These are phyloP conservation scores for Argentina silus DNA, from an alignment of 2,797 vertebrate species.

Conservation along the genomic window DNA sequence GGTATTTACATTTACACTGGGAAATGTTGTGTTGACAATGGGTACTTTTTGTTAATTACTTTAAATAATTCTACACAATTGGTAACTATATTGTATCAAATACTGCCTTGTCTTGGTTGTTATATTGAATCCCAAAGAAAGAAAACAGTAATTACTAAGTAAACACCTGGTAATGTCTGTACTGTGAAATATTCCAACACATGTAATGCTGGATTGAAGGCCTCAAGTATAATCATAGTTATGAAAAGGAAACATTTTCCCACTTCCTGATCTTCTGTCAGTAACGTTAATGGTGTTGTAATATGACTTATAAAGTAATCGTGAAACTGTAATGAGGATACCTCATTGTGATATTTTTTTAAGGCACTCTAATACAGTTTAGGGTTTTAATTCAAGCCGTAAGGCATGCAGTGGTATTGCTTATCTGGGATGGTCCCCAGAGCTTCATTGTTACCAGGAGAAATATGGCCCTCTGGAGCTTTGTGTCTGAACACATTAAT, in stretches of 20 bases:
- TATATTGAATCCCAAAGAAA: no score
- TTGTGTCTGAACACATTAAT: constrained; percentile 45
- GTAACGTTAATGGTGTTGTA: background rate
- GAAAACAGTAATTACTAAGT: no score
- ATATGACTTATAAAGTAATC: constrained; percentile 11
- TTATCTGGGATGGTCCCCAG: constrained; percentile 26
- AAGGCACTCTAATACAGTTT: constrained; percentile 18
- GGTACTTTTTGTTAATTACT: no score
- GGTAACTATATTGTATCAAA: no score
- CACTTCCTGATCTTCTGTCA: constrained; percentile 5
- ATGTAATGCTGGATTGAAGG: constrained; percentile 1
- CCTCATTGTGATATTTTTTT: constrained; percentile 23
- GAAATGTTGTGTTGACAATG: no score
- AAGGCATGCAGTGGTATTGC: constrained; percentile 23
- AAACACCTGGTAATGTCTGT: no score
- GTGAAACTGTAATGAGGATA: background rate
- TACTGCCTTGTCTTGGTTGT: no score
- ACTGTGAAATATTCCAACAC: no score
- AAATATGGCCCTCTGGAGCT: constrained; percentile 31
- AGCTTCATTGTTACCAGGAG: constrained; percentile 41
- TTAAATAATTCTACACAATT: no score
- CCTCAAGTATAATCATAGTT: background rate
- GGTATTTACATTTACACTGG: background rate
- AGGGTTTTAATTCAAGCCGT: constrained; percentile 26
- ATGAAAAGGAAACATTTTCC: background rate